Base-by-base conservation (phyloP, 2,113 vertebrate species). In the Gopherus flavomarginatus region DNA sequence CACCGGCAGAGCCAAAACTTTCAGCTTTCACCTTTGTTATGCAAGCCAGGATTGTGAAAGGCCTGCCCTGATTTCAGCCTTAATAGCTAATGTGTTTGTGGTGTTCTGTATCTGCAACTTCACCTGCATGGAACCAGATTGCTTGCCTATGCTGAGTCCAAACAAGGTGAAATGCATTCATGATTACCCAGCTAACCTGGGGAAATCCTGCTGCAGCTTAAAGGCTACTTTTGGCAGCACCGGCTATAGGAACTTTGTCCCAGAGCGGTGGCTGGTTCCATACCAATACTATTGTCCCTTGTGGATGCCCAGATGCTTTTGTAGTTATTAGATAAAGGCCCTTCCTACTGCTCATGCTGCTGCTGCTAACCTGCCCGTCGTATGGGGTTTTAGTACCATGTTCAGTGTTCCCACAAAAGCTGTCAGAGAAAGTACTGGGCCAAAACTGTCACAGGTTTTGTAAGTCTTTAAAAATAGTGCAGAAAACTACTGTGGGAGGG, bases 21-120 rank as follows among this genome's bases (percentile, higher is more conserved):
- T 88, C 83, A 89, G 80, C 38, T 56, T 31, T 78, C 69, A n/a
- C 81, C 42, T 54, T 35, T 29, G 81, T 31, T 69, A 69, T 21
- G 62, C 4, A 2, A 0, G 2, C 53, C 75, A 79, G 65, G 13
- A 19, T 69, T 79, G 24, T 0, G 0, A 29, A 1, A 2, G 24
- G 87, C 2, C 53, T 26, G 52, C 11, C 5, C 17, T 42, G 1
- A 10, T 8, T 72, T 91, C 69, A 87, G 81, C 52, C 3, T 65
- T 29, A n/a, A n/a, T 69, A 9, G 17, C 65, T n/a, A 0, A 3
- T 59, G 35, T 50, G 80, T 29, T 21, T 78, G 81, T 2, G 0
- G 59, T 13, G 47, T 65, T 87, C 85, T 84, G 59, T 42, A 56
- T 54, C 92, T 92, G 87, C 87, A 75, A 78, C 72, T 81, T 50